A percentile compares a stretch with the other conserved stretches of the same genome.
phyloP scores from a whole-genome alignment of 2,888 invertebrate species.

The Trachelus tabidus region DNA sequence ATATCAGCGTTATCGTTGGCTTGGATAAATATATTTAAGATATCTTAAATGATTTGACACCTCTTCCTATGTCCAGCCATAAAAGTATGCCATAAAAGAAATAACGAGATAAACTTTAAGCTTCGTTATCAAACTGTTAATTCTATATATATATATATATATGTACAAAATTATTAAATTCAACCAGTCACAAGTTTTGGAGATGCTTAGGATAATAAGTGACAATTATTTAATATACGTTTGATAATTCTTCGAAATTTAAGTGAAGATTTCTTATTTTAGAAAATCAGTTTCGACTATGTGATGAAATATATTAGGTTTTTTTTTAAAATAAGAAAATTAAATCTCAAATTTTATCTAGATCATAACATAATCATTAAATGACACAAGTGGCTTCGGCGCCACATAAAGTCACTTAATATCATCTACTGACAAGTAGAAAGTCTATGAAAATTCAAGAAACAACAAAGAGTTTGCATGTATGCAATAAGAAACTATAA shows the following conservation, averaged over 20 bases:
- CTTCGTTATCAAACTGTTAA: too few relatives aligned
- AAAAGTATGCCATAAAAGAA: too few relatives aligned
- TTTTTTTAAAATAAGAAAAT: not conserved
- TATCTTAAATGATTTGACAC: not conserved
- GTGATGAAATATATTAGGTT: not conserved
- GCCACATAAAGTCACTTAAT: not conserved
- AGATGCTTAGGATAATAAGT: not conserved
- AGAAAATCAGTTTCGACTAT: not conserved
- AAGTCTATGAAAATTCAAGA: not conserved
- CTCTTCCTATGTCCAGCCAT: too few relatives aligned
- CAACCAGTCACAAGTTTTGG: too few relatives aligned
- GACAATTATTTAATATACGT: not conserved
- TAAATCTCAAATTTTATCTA: not conserved
- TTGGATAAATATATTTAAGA: not conserved
- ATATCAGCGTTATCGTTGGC: too few relatives aligned
- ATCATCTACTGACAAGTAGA: not conserved
- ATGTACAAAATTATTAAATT: too few relatives aligned
- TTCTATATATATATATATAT: too few relatives aligned
- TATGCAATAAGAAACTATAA: not conserved
- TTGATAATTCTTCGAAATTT: not conserved
- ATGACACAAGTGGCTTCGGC: not conserved
- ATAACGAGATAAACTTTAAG: too few relatives aligned
- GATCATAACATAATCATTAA: not conserved
- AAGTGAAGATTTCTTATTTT: not conserved
- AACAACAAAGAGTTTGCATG: not conserved